Evolutionary conservation across 1,140 invertebrate genomes (phyloP).

Genomic region (Polypedilum vanderplanki): DNA sequence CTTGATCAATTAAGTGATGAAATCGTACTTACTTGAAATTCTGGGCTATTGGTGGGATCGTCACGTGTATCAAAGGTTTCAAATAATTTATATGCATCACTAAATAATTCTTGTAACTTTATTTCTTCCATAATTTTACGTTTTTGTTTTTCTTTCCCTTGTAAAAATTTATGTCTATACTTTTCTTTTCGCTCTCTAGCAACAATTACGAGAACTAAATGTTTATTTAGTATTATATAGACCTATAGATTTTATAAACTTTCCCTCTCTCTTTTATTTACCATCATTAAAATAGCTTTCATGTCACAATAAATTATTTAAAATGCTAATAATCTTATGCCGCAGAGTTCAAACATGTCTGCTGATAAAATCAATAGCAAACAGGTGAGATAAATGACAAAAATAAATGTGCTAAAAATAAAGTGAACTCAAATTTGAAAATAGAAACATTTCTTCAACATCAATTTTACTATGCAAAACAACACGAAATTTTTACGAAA

Average conservation of each 20-base stretch:
- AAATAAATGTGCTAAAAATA: not conserved
- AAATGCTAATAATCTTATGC: no score
- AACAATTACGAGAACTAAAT: no score
- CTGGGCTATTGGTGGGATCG: slow-evolving; percentile 52
- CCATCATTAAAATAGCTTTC: no score
- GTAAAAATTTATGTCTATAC: no score
- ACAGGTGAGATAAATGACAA: not conserved
- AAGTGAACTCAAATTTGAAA: not conserved
- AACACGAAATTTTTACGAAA: slow-evolving; percentile 46
- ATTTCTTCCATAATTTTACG: slow-evolving; percentile 7
- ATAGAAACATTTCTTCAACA: not conserved
- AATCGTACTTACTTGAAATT: slow-evolving; percentile 50
- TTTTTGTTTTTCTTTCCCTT: not conserved
- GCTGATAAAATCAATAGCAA: not conserved
- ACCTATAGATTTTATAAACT: no score
- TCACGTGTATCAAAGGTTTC: slow-evolving; percentile 50
- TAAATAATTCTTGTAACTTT: not conserved
- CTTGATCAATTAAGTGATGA: slow-evolving; percentile 27
- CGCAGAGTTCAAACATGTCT: not conserved
- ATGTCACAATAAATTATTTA: no score
- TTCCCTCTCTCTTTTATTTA: no score
- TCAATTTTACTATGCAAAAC: not conserved
- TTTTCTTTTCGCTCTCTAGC: no score
- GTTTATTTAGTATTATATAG: no score
- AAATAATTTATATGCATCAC: slow-evolving; percentile 50